Percentiles rank a stretch among this genome's conserved stretches.
phyloP scores from a whole-genome alignment of 1,140 invertebrate species.

The Atopsyche davidsoni region DNA sequence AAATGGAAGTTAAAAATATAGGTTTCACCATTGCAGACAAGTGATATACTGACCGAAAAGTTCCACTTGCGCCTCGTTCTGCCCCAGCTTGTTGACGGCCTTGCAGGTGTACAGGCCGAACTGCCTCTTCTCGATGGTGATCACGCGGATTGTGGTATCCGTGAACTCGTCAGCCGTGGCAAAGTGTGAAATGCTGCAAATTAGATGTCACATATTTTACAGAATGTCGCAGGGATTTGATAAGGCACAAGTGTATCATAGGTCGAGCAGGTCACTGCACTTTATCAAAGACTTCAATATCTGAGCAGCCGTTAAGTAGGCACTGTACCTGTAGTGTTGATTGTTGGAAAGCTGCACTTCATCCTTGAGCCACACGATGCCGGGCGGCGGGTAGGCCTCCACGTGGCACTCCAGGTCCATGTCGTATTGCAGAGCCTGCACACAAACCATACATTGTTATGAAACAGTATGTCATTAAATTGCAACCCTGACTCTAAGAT shows the following conservation, averaged over 20 bases:
- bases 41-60: conserved; percentile 65
- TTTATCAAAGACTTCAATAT: no score
- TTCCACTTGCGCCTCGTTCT: conserved; percentile 67
- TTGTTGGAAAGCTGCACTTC: conserved; percentile 75
- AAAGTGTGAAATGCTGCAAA: conserved; percentile 73
- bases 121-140: conserved; percentile 86
- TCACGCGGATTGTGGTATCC: conserved; percentile 80
- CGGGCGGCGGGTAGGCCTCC: conserved; percentile 85
- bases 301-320: no score
- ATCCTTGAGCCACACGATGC: conserved; percentile 82
- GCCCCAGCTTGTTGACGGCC: conserved; percentile 83
- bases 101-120: conserved; percentile 82
- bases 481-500: no score
- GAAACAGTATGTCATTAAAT: neutral
- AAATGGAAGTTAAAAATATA: no score
- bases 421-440: conserved; percentile 82
- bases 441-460: neutral
- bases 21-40: neutral
- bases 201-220: neutral
- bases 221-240: no score
- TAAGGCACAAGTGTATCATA: no score
- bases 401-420: conserved; percentile 90
- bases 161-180: conserved; percentile 85
- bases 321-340: conserved; percentile 67
- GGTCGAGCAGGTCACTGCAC: no score